These are phyloP conservation scores for Rhombomys opimus DNA, from an alignment of 2,113 vertebrate species.

Conservation along the genomic window DNA sequence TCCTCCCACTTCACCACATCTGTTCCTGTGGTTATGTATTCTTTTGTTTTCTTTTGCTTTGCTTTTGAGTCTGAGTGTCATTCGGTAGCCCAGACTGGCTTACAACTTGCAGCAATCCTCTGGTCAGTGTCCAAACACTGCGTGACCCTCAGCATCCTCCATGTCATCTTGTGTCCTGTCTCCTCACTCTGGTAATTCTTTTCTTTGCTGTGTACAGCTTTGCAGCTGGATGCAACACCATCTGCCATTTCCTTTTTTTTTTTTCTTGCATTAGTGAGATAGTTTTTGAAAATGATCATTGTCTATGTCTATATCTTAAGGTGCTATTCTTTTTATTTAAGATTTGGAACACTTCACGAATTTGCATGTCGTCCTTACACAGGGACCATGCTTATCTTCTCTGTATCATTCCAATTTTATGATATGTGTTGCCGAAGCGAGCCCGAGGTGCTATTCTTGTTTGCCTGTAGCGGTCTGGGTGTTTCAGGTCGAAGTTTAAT, in stretches of 20 bases:
- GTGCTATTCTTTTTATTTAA: too few relatives aligned
- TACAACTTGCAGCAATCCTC: not conserved
- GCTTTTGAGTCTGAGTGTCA: not conserved
- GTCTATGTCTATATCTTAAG: not conserved
- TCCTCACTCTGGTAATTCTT: not conserved
- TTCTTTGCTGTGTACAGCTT: not conserved
- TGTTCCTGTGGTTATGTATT: not conserved
- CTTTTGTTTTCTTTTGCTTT: not conserved
- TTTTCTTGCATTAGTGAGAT: not conserved
- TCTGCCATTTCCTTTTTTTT: not conserved
- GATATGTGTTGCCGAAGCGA: too few relatives aligned
- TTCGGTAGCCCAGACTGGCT: not conserved
- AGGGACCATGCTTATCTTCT: too few relatives aligned
- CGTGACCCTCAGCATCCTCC: not conserved
- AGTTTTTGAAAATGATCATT: not conserved
- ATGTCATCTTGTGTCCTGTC: not conserved
- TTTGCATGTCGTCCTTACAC: too few relatives aligned
- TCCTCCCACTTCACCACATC: not conserved
- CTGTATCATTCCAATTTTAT: too few relatives aligned
- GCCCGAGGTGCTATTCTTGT: not conserved
- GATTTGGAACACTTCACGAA: too few relatives aligned
- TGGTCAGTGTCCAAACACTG: rapidly evolving
- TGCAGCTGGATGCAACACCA: not conserved
- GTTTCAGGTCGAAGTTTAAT: not conserved
- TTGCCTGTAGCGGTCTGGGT: not conserved